phyloP scores from a whole-genome alignment of 2,113 vertebrate species.

The Actenoides hombroni region DNA sequence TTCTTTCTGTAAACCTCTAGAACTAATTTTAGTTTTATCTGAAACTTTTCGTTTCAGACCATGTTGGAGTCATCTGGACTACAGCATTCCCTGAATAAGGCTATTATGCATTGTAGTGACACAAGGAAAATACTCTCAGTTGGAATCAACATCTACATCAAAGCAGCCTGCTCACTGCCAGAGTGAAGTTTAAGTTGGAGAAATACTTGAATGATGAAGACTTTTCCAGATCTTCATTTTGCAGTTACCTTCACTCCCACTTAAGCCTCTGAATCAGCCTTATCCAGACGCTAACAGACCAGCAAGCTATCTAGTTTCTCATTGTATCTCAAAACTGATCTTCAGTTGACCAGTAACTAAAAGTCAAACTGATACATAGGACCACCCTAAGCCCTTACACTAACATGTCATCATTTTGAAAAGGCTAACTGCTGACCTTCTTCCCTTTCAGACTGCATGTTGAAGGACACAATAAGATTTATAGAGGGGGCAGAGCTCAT shows the following conservation, averaged over 20 bases:
- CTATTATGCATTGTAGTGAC: not conserved
- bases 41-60: not conserved
- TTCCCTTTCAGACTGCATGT: not conserved
- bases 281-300: not conserved
- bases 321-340: not conserved
- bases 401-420: not conserved
- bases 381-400: not conserved
- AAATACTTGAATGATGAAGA: not conserved
- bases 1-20: not conserved
- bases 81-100: not conserved
- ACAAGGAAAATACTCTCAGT: not conserved
- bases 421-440: constrained; percentile 1
- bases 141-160: not conserved
- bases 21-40: not conserved
- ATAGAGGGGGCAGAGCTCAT: not conserved
- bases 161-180: not conserved
- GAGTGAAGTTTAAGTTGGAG: not conserved
- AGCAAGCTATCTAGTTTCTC: not conserved
- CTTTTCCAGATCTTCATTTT: not conserved
- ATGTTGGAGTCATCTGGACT: not conserved
- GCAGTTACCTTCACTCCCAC: not conserved
- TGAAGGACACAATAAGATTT: not conserved
- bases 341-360: not conserved
- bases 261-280: not conserved
- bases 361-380: constrained; percentile 6